Base-by-base conservation (phyloP, 2,888 invertebrate species). In the Drosophila trichaetosa region DNA sequence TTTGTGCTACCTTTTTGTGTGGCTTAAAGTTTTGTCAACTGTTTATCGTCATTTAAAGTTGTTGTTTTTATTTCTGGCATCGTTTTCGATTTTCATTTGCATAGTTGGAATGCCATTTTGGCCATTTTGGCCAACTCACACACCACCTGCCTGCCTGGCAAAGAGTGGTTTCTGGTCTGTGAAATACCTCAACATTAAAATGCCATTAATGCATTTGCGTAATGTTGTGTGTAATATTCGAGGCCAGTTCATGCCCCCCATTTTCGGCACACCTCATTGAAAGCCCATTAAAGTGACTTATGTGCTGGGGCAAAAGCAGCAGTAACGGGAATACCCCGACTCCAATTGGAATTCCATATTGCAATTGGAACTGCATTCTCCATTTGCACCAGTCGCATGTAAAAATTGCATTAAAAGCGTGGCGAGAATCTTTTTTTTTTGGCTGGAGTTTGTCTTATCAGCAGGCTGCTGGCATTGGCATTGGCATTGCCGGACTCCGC, bases 231-330 rank as follows among this genome's bases (percentile, higher is more conserved):
- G 82, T 83, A 79, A 76, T 83, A 80, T 76, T 78, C 74, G 51
- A 46, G 66, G 33, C 21, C 52, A 16, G 52, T n/a, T 13, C 31
- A 4, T 46, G 21, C 24, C 49, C 42, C 61, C 42, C 66, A n/a
- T 65, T 52, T 51, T 29, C 5, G 80, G 69, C 80, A 79, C 79
- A 87, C 86, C 86, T 88, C 86, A 87, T 87, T 88, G 86, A 87
- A 88, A 87, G 87, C 84, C 89, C 86, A 87, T 87, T 87, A 87
- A 87, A 88, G 86, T 87, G 86, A 87, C 87, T 87, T 87, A 87
- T 87, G 86, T 69, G 68, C 73, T 78, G 77, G 66, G 66, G 65
- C 51, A 38, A 38, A 4, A 27, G 16, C 38, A 38, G 18, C 29
- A 16, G 40, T 40, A 24, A 40, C 48, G 21, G 16, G 40, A 10